These are phyloP conservation scores for Microcebus tavaratra DNA, from an alignment of 2,113 vertebrate species.

Conservation along the genomic window DNA sequence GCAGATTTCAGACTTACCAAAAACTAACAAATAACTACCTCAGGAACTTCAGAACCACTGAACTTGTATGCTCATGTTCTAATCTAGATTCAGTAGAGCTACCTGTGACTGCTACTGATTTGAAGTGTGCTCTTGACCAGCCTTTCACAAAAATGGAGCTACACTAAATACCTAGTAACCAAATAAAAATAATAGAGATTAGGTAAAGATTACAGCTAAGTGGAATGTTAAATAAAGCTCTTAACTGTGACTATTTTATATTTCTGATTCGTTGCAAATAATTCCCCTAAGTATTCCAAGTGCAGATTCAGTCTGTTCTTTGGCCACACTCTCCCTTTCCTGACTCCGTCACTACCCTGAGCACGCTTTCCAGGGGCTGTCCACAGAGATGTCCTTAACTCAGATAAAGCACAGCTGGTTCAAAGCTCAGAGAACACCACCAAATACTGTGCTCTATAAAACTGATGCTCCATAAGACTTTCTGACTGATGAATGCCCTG, in stretches of 20 bases:
- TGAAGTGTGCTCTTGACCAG: background rate
- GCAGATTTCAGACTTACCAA: background rate
- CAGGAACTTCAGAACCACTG: background rate
- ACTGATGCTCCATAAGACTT: background rate
- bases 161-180: constrained; percentile 38
- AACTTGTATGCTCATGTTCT: background rate
- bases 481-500: background rate
- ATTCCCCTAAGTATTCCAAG: background rate
- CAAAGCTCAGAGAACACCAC: background rate
- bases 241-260: background rate
- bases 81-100: background rate
- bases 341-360: background rate
- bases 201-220: constrained; percentile 19
- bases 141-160: background rate
- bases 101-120: background rate
- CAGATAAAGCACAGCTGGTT: background rate
- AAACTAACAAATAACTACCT: background rate
- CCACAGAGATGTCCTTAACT: background rate
- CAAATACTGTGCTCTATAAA: background rate
- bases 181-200: constrained; percentile 26
- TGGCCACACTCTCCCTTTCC: background rate
- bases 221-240: constrained; percentile 25
- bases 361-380: background rate
- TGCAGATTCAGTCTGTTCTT: background rate
- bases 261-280: background rate